Conservation (phyloP, 2,888 invertebrate species). For the Galerucella calmariensis region DNA sequence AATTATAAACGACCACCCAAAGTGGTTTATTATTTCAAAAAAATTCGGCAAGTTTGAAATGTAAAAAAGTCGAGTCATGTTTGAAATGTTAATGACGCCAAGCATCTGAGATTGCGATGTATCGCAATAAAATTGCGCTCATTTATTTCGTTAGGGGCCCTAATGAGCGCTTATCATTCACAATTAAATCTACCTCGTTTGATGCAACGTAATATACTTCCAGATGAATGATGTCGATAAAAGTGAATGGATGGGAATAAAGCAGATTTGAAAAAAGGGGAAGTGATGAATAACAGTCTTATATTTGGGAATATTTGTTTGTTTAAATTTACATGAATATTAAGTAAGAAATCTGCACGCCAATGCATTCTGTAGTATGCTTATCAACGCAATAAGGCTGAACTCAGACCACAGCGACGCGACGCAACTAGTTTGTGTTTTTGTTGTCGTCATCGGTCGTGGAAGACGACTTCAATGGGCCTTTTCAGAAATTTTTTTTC, state of each 20-base stretch:
- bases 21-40: constrained; percentile 9
- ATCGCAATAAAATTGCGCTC: constrained; percentile 26
- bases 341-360: too few relatives aligned
- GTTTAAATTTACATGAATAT: too few relatives aligned
- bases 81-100: constrained; percentile 9
- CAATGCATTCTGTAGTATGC: too few relatives aligned
- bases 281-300: neutral
- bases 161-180: constrained; percentile 29
- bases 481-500: too few relatives aligned
- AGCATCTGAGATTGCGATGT: constrained; percentile 17
- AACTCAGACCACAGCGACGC: too few relatives aligned
- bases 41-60: neutral
- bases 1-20: constrained; percentile 12
- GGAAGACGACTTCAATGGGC: too few relatives aligned
- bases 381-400: too few relatives aligned
- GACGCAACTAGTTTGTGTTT: too few relatives aligned
- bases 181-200: constrained; percentile 29
- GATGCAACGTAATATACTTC: constrained; percentile 15
- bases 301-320: too few relatives aligned
- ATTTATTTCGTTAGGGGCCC: constrained; percentile 24
- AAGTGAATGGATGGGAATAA: constrained; percentile 16
- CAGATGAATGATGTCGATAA: constrained; percentile 26
- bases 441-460: too few relatives aligned
- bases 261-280: neutral
- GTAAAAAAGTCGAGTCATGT: constrained; percentile 15